Evolutionary conservation across 1,140 invertebrate species (phyloP).

Genomic region (Calycopis cecrops): DNA sequence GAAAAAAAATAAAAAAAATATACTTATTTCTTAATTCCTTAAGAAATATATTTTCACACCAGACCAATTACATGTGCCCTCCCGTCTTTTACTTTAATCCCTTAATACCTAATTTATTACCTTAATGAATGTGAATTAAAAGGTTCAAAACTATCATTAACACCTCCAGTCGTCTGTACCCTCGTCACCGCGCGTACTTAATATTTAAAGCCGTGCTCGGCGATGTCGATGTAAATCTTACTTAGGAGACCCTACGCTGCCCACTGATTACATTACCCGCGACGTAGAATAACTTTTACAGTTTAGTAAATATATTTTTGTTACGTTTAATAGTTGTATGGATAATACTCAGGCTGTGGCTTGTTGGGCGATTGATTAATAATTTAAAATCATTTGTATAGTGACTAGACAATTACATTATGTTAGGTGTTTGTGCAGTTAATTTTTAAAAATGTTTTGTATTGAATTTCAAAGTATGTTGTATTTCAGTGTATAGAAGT

Average conservation of each 20-base stretch:
- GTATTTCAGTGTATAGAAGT: too few relatives aligned
- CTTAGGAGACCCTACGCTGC: constrained; percentile 31
- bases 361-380: too few relatives aligned
- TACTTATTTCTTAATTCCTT: too few relatives aligned
- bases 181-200: constrained; percentile 31
- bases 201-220: constrained; percentile 30
- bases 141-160: constrained; percentile 29
- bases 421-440: too few relatives aligned
- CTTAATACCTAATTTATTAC: neutral
- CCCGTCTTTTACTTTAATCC: neutral
- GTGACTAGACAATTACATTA: too few relatives aligned
- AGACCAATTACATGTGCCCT: neutral
- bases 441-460: too few relatives aligned
- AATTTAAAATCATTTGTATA: too few relatives aligned
- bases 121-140: constrained; percentile 12
- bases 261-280: constrained; percentile 23
- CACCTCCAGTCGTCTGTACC: constrained; percentile 16
- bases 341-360: too few relatives aligned
- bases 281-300: constrained; percentile 21
- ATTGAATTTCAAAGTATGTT: too few relatives aligned
- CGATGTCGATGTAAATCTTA: constrained; percentile 35
- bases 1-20: too few relatives aligned
- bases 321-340: too few relatives aligned
- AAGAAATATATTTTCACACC: too few relatives aligned
- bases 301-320: neutral